These are phyloP conservation scores for Lithosia quadra DNA, from an alignment of 2,888 invertebrate species.

Conservation along the genomic window DNA sequence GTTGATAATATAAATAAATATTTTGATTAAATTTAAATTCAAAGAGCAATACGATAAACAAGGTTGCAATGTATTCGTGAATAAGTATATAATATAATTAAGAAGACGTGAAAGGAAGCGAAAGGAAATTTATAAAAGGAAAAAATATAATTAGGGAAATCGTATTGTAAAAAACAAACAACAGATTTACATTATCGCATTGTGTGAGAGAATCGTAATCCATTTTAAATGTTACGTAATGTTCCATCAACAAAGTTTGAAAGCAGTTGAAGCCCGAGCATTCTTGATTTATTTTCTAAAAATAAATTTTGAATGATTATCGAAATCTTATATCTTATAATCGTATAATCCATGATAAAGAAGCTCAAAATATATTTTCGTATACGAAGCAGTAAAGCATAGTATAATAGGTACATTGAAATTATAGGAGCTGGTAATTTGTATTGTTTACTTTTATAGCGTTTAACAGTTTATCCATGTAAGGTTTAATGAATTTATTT, in stretches of 20 bases:
- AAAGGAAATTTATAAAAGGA: background rate
- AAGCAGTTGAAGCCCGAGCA: background rate
- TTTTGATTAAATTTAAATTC: background rate
- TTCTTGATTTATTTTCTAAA: background rate
- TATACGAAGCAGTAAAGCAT: no score
- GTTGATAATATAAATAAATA: no score
- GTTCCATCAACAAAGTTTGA: background rate
- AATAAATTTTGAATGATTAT: background rate
- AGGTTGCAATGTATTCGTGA: background rate
- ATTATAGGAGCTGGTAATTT: no score
- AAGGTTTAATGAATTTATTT: no score
- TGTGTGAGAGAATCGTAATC: background rate
- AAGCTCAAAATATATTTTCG: background rate
- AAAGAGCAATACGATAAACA: background rate
- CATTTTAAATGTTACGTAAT: background rate
- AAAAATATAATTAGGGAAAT: background rate
- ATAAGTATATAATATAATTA: background rate
- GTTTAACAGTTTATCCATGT: no score
- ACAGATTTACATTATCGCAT: conserved; percentile 1
- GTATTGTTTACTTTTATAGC: no score
- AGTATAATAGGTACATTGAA: no score
- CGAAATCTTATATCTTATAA: background rate
- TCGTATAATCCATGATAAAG: background rate
- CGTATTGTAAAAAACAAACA: background rate
- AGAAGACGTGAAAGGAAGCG: background rate